Evolutionary conservation across 2,888 invertebrate genomes (phyloP).

Genomic region (Meganola albula): DNA sequence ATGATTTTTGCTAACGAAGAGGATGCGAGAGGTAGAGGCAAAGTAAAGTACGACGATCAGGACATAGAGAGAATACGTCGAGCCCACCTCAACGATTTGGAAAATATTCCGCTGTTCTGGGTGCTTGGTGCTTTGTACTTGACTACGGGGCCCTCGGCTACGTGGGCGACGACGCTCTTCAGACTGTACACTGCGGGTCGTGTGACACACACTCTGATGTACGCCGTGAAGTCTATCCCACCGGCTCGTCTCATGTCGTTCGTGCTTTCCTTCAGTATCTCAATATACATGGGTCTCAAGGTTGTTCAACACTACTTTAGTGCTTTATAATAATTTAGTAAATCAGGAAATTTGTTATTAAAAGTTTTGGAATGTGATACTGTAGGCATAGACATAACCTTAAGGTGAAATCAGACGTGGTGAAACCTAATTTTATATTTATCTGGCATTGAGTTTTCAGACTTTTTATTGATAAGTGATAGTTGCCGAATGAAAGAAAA

Average conservation of each 20-base stretch:
- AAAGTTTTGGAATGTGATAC: too few relatives aligned
- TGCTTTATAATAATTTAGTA: slow-evolving; percentile 28
- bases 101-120: slow-evolving; percentile 82
- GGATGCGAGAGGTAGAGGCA: slow-evolving; percentile 39
- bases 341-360: not conserved
- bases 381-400: too few relatives aligned
- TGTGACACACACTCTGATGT: slow-evolving; percentile 79
- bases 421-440: too few relatives aligned
- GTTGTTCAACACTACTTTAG: slow-evolving; percentile 38
- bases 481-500: too few relatives aligned
- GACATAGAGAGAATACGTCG: slow-evolving; percentile 62
- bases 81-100: slow-evolving; percentile 84
- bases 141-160: slow-evolving; percentile 67
- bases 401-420: too few relatives aligned
- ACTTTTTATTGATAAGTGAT: too few relatives aligned
- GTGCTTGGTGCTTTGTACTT: slow-evolving; percentile 76
- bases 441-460: too few relatives aligned
- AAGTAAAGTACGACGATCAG: slow-evolving; percentile 50
- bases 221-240: slow-evolving; percentile 78
- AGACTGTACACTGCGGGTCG: slow-evolving; percentile 73
- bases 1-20: slow-evolving; percentile 56
- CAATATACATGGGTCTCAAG: slow-evolving; percentile 49
- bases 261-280: slow-evolving; percentile 41
- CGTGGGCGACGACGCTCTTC: slow-evolving; percentile 42
- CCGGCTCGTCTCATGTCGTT: slow-evolving; percentile 59